phyloP scores from a whole-genome alignment of 2,888 invertebrate species.

The Cactoblastis cactorum region DNA sequence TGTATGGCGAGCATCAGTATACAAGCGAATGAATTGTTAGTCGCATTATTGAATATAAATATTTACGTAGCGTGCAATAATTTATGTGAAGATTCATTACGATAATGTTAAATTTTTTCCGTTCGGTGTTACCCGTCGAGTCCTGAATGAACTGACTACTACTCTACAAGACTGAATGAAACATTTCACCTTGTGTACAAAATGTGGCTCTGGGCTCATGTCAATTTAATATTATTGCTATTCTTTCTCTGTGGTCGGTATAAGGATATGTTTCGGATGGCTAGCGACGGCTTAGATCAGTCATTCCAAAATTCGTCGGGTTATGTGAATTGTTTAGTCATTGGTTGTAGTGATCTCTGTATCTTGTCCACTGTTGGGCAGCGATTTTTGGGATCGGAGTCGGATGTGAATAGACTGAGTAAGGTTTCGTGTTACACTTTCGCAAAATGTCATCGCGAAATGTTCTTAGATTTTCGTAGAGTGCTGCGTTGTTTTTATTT shows the following conservation, averaged over 20 bases:
- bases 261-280: constrained; percentile 15
- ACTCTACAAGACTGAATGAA: constrained; percentile 70
- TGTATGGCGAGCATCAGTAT: constrained; percentile 31
- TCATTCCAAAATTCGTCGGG: constrained; percentile 27
- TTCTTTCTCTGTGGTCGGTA: constrained; percentile 28
- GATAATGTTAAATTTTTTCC: constrained; percentile 60
- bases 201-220: constrained; percentile 53
- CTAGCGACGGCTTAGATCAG: constrained; percentile 20
- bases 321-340: constrained; percentile 18
- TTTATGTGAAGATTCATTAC: constrained; percentile 63
- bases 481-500: neutral
- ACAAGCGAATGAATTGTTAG: constrained; percentile 34
- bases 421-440: constrained; percentile 18
- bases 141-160: constrained; percentile 55
- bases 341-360: constrained; percentile 22
- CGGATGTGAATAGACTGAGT: constrained; percentile 57
- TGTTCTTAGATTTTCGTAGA: neutral
- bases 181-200: constrained; percentile 63
- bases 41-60: constrained; percentile 39
- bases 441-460: neutral
- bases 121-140: constrained; percentile 55
- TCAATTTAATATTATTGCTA: constrained; percentile 57
- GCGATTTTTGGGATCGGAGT: constrained; percentile 38
- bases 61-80: constrained; percentile 72
- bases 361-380: constrained; percentile 22